phyloP scores from a whole-genome alignment of 2,888 invertebrate genomes.

The Chorisops tibialis region DNA sequence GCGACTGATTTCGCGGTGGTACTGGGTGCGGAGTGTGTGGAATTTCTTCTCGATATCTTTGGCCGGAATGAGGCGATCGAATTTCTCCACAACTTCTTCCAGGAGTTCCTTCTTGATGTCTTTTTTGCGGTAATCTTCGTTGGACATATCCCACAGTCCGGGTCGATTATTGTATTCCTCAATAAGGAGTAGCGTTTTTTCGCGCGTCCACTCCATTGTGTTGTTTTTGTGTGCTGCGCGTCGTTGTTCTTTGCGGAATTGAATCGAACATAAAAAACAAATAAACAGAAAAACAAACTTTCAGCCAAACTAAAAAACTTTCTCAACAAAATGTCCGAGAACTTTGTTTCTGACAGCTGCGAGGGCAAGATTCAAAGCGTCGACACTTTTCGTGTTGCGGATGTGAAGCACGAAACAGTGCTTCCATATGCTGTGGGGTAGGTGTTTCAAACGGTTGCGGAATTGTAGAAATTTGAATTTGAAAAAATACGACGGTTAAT shows the following conservation, averaged over 20 bases:
- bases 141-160: constrained; percentile 51
- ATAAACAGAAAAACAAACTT: no score
- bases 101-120: constrained; percentile 48
- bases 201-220: constrained; percentile 51
- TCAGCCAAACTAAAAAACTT: no score
- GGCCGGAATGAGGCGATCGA: constrained; percentile 47
- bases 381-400: no score
- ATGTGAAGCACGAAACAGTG: no score
- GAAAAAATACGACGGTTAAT: no score
- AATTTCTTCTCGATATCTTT: constrained; percentile 60
- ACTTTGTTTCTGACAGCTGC: constrained; percentile 25
- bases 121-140: constrained; percentile 51
- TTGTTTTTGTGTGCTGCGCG: not conserved
- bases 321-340: constrained; percentile 9
- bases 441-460: no score
- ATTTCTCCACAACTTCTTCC: constrained; percentile 44
- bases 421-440: no score
- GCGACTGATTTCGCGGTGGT: constrained; percentile 59
- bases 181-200: constrained; percentile 49
- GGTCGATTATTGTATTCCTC: constrained; percentile 48
- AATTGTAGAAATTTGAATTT: no score
- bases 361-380: not conserved
- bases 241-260: constrained; percentile 1
- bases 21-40: constrained; percentile 60
- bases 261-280: constrained; percentile 13